Percentiles rank a stretch among this genome's conserved stretches.
Evolutionary conservation across 2,888 invertebrate species (phyloP).

Genomic region (Tridacna gigas): DNA sequence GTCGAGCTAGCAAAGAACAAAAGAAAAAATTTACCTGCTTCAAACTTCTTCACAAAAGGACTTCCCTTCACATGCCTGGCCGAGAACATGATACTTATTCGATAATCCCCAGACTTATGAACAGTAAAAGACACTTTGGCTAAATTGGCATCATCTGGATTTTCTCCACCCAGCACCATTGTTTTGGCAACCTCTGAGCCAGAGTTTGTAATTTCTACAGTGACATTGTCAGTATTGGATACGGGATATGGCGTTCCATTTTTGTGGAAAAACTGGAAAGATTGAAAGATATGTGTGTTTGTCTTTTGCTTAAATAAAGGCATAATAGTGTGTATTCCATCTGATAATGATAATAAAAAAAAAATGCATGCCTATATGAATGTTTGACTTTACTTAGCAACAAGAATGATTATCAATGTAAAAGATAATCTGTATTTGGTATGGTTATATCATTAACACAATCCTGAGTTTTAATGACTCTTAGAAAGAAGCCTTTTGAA

Average conservation of each 20-base stretch:
- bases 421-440: too few relatives aligned
- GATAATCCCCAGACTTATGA: slow-evolving; percentile 94
- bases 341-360: too few relatives aligned
- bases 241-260: slow-evolving; percentile 97
- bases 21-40: slow-evolving; percentile 87
- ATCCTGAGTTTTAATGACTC: too few relatives aligned
- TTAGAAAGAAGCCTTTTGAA: too few relatives aligned
- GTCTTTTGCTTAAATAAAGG: too few relatives aligned
- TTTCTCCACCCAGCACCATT: slow-evolving; percentile 93
- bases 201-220: slow-evolving; percentile 94
- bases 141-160: slow-evolving; percentile 93
- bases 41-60: slow-evolving; percentile 93
- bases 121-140: slow-evolving; percentile 97
- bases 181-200: slow-evolving; percentile 93
- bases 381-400: too few relatives aligned
- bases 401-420: too few relatives aligned
- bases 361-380: too few relatives aligned
- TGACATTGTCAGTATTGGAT: slow-evolving; percentile 93
- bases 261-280: slow-evolving; percentile 79
- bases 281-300: not conserved
- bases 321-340: too few relatives aligned
- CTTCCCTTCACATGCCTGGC: slow-evolving; percentile 92
- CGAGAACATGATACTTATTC: slow-evolving; percentile 93
- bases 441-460: too few relatives aligned
- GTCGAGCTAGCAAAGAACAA: not conserved